These are phyloP conservation scores for Acropternis orthonyx DNA, from an alignment of 2,797 vertebrate species.

Conservation along the genomic window DNA sequence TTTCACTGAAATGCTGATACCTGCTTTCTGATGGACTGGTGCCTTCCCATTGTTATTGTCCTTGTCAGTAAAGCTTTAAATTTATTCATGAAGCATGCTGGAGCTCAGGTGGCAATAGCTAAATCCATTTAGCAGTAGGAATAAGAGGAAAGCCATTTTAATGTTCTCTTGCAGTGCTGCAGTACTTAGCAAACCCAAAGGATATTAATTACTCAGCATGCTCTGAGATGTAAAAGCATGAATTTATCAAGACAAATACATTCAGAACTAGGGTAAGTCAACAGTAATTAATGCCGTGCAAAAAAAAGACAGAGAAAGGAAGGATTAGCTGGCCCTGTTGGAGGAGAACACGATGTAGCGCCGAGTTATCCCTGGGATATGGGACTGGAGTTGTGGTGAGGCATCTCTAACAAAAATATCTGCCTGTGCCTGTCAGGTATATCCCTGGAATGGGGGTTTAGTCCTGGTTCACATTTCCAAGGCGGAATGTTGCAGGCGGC, in stretches of 20 bases:
- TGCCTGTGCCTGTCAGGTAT: neutral
- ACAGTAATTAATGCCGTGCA: constrained; percentile 50
- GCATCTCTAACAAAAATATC: neutral
- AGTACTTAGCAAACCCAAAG: constrained; percentile 69
- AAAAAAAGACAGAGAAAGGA: neutral
- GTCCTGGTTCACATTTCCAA: neutral
- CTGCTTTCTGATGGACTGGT: constrained; percentile 35
- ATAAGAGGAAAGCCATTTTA: constrained; percentile 70
- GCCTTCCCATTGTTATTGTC: constrained; percentile 38
- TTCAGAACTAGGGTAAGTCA: constrained; percentile 63
- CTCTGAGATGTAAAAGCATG: constrained; percentile 66
- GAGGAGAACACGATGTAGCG: neutral
- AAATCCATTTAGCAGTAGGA: constrained; percentile 75
- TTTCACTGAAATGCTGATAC: neutral
- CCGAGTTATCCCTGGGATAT: neutral
- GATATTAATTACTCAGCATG: constrained; percentile 75
- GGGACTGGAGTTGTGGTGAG: neutral
- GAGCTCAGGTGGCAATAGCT: constrained; percentile 75
- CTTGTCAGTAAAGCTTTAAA: constrained; percentile 65
- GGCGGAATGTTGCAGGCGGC: neutral
- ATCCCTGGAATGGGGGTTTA: neutral
- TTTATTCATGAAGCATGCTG: constrained; percentile 71
- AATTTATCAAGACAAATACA: constrained; percentile 66
- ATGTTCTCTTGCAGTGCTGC: constrained; percentile 56
- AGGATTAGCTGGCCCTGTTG: neutral